Conservation (phyloP, 2,113 vertebrate genomes). For the Mystacornis crossleyi region DNA sequence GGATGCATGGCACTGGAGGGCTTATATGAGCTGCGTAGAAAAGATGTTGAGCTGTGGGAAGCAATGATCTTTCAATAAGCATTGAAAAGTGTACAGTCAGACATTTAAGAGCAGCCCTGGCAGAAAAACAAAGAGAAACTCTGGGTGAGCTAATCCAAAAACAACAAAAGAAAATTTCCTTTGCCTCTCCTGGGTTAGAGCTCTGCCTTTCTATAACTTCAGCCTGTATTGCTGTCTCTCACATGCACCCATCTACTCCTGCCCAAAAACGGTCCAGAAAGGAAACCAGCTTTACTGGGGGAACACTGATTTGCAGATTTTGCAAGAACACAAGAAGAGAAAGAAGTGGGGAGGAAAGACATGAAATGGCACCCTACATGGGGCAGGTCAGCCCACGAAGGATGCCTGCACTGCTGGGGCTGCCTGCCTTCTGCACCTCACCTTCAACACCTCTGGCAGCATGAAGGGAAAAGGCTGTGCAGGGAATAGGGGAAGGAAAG, state of each 20-base stretch:
- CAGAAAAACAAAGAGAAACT: constrained; percentile 42
- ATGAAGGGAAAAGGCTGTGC: not conserved
- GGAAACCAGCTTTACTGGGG: not conserved
- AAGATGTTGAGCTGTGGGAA: constrained; percentile 56
- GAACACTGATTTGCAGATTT: not conserved
- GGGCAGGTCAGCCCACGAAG: not conserved
- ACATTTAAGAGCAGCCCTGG: constrained; percentile 57
- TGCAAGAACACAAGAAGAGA: not conserved
- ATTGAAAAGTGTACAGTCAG: constrained; percentile 34
- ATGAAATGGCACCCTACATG: accelerated
- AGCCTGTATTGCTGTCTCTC: not conserved
- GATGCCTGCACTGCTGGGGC: not conserved
- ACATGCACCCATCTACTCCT: not conserved
- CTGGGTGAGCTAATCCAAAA: constrained; percentile 33
- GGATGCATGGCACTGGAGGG: not conserved
- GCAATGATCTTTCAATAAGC: constrained; percentile 48
- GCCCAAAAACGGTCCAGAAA: not conserved
- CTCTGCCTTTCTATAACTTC: not conserved
- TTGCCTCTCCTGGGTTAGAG: constrained; percentile 2
- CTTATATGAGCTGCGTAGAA: constrained; percentile 33
- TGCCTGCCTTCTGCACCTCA: not conserved
- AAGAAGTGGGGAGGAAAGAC: not conserved
- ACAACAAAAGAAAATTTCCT: constrained; percentile 20
- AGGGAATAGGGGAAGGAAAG: not conserved
- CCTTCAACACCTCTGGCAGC: not conserved